Conservation (phyloP, 2,797 vertebrate species). For the Amblyraja radiata region DNA sequence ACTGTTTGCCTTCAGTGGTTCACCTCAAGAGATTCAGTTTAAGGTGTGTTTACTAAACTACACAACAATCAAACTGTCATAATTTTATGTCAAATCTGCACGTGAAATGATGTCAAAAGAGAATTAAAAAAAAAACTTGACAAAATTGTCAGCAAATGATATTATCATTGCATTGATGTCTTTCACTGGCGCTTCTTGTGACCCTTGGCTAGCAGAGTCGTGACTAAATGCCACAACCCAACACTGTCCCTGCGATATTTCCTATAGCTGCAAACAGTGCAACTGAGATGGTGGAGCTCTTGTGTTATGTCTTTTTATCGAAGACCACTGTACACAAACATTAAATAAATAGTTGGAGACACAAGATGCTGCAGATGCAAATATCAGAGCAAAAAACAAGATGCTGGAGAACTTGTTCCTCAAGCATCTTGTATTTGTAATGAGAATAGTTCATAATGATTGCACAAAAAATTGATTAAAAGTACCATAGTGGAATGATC, state of each 20-base stretch:
- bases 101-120: background rate
- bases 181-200: no score
- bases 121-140: background rate
- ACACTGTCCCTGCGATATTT: background rate
- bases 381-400: no score
- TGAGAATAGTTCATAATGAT: background rate
- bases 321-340: background rate
- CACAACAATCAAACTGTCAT: no score
- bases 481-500: background rate
- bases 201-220: background rate
- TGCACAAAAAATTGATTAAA: background rate
- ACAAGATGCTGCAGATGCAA: no score
- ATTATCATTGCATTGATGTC: background rate
- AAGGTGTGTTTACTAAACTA: background rate
- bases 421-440: background rate
- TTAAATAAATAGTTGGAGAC: no score
- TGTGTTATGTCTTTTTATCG: background rate
- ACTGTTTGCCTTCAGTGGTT: background rate
- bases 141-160: background rate
- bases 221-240: background rate
- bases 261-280: background rate
- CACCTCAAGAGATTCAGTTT: background rate
- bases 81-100: background rate
- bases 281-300: background rate
- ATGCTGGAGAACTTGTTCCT: no score